Percentiles rank a stretch among this genome's conserved stretches.
Evolutionary conservation across 2,113 vertebrate species (phyloP).

Genomic region (Odocoileus virginianus): DNA sequence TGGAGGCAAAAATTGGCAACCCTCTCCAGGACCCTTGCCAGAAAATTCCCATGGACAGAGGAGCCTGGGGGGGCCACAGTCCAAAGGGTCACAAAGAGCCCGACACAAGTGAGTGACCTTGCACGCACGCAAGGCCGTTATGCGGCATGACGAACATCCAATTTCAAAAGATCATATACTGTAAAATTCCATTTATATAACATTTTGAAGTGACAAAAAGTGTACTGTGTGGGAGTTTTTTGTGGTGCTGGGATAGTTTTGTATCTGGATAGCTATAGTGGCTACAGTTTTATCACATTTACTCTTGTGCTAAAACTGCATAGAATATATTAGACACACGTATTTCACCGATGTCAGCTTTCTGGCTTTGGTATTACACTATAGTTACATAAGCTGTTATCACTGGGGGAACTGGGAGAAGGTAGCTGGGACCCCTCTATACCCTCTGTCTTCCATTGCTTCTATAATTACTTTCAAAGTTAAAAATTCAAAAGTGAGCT

Average conservation of each 20-base stretch:
- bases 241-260: not conserved
- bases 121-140: not conserved
- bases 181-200: not conserved
- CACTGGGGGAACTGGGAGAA: not conserved
- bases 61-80: not conserved
- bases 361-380: not conserved
- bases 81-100: not conserved
- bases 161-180: not conserved
- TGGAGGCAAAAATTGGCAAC: not conserved
- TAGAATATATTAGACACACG: not conserved
- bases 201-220: not conserved
- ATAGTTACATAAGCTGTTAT: not conserved
- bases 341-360: not conserved
- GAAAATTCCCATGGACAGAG: not conserved
- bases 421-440: not conserved
- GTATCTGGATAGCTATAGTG: not conserved
- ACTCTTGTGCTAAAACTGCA: not conserved
- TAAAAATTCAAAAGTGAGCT: not conserved
- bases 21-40: not conserved
- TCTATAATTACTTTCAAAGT: not conserved
- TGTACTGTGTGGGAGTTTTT: not conserved
- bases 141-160: not conserved
- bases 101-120: not conserved
- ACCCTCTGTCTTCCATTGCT: not conserved
- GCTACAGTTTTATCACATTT: not conserved